A percentile compares a stretch with the other conserved stretches of the same genome.
phyloP scores from a whole-genome alignment of 2,113 vertebrate genomes.

The Cisticola juncidis region DNA sequence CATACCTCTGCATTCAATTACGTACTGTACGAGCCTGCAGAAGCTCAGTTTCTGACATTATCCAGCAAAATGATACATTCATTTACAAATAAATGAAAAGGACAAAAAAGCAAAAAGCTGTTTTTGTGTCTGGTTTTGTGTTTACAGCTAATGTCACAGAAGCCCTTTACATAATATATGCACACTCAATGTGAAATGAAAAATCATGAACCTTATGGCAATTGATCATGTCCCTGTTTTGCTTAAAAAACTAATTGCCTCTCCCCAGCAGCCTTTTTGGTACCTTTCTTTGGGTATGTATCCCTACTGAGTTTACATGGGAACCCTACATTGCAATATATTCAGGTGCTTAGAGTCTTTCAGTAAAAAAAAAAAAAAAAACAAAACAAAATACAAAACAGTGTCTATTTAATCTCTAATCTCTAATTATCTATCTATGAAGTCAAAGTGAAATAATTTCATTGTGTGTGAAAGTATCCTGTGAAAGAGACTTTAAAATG shows the following conservation, averaged over 20 bases:
- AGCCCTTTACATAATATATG: not conserved
- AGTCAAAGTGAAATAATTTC: slow-evolving; percentile 13
- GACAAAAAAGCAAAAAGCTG: not conserved
- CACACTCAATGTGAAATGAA: not conserved
- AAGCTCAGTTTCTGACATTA: not conserved
- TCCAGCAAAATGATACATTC: not conserved
- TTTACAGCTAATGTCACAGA: not conserved
- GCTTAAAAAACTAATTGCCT: not conserved
- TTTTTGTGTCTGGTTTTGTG: not conserved
- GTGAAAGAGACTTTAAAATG: not conserved
- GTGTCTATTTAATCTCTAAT: not conserved
- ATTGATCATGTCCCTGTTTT: not conserved
- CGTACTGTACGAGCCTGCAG: not conserved
- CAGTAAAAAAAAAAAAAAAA: not conserved
- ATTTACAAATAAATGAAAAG: not conserved
- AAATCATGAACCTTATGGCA: not conserved
- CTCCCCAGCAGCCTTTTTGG: not conserved
- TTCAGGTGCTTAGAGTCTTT: not conserved
- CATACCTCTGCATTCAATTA: not conserved
- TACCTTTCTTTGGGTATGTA: rapidly evolving
- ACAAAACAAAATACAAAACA: not conserved
- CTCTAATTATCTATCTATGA: not conserved
- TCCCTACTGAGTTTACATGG: not conserved
- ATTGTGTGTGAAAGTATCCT: not conserved
- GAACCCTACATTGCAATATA: not conserved